Conservation (phyloP, 2,888 invertebrate species). For the Ormyrus thymus region DNA sequence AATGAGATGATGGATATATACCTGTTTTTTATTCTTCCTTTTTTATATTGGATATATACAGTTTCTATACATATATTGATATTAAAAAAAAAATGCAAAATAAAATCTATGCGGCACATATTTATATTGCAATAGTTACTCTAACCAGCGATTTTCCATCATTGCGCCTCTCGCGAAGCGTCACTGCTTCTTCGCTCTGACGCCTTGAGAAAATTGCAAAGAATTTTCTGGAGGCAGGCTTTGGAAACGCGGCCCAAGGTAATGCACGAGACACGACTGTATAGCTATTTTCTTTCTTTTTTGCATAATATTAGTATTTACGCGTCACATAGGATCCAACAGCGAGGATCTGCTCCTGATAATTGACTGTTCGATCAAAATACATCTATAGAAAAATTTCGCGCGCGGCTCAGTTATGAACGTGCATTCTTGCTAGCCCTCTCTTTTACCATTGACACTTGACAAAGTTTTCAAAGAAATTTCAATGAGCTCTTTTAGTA, state of each 20-base stretch:
- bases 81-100: constrained; percentile 11
- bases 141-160: constrained; percentile 56
- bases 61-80: background rate
- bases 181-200: background rate
- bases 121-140: constrained; percentile 16
- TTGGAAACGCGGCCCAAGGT: background rate
- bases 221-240: background rate
- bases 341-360: constrained; percentile 33
- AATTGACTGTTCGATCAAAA: constrained; percentile 51
- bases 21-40: background rate
- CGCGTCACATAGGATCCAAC: constrained; percentile 8
- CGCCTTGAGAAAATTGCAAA: background rate
- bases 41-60: constrained; percentile 11
- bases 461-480: no score
- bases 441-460: no score
- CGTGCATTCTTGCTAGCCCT: no score
- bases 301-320: constrained; percentile 7
- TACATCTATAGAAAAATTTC: constrained; percentile 33
- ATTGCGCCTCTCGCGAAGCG: constrained; percentile 52
- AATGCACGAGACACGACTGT: constrained; percentile 6
- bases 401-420: background rate
- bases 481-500: no score
- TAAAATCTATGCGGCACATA: background rate
- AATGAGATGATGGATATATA: constrained; percentile 39
- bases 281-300: constrained; percentile 1